These are phyloP conservation scores for Trididemnum miniatum DNA, from an alignment of 23 tunicate species.

Conservation along the genomic window DNA sequence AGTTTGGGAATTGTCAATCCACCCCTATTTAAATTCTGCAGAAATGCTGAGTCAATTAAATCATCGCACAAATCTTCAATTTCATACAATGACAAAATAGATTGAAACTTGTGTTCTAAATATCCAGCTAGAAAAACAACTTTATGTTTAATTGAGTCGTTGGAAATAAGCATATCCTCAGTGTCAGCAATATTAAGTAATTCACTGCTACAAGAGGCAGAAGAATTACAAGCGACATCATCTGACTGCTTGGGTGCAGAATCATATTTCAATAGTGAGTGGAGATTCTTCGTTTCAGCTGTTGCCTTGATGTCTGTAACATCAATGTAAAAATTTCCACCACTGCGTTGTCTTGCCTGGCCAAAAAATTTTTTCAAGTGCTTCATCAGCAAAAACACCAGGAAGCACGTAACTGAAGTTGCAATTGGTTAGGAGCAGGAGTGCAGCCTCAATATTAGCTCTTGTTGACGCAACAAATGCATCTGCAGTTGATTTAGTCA, in stretches of 20 bases:
- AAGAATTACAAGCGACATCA: conserved; percentile 10
- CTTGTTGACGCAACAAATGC: conserved; percentile 21
- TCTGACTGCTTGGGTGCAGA: background rate
- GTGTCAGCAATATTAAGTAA: conserved; percentile 12
- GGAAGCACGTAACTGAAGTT: background rate
- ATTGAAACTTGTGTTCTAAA: conserved; percentile 19
- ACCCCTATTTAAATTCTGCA: conserved; percentile 2
- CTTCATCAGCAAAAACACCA: conserved; percentile 23
- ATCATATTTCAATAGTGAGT: conserved; percentile 1
- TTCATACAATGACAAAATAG: background rate
- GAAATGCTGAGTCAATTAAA: conserved; percentile 5
- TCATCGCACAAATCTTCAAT: background rate
- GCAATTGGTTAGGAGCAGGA: background rate
- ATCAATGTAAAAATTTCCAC: conserved; percentile 9
- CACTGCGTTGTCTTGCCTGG: conserved; percentile 12
- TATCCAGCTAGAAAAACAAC: conserved; percentile 15
- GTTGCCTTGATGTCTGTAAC: conserved; percentile 6
- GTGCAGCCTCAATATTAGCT: conserved; percentile 12
- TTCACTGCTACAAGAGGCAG: background rate
- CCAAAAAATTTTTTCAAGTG: conserved; percentile 12
- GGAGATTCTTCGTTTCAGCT: conserved; percentile 7
- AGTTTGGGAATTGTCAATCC: conserved; percentile 18
- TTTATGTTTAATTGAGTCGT: background rate
- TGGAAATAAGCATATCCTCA: background rate
- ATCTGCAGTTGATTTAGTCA: conserved; percentile 17